Conservation (phyloP, 2,797 vertebrate species). For the Semotilus atromaculatus region DNA sequence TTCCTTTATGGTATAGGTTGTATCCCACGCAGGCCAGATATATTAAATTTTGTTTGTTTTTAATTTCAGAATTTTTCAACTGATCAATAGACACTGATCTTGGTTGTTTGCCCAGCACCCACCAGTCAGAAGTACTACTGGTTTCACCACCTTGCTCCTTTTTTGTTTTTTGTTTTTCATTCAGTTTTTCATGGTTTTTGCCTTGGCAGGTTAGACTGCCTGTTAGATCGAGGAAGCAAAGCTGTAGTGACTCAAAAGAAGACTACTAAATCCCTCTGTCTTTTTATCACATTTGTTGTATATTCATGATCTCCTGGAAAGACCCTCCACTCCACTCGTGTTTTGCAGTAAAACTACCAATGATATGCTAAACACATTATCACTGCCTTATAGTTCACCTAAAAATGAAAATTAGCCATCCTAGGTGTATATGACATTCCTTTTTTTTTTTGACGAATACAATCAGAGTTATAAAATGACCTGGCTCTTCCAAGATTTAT, state of each 20-base stretch:
- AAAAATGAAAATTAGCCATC: no score
- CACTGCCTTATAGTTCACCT: no score
- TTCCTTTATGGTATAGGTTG: neutral
- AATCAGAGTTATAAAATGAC: no score
- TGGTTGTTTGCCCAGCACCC: conserved; percentile 8
- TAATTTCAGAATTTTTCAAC: conserved; percentile 20
- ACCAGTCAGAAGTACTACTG: neutral
- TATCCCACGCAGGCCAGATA: neutral
- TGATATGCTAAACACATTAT: neutral
- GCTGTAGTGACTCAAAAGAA: neutral
- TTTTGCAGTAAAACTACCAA: neutral
- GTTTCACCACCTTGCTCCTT: neutral
- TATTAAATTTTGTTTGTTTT: conserved; percentile 23
- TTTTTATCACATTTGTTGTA: conserved; percentile 31
- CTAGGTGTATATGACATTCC: no score
- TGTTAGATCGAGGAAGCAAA: neutral
- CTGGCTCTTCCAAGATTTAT: no score
- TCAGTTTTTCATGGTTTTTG: conserved; percentile 32
- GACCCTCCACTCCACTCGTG: neutral
- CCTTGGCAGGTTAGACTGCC: neutral
- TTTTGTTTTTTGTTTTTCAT: neutral
- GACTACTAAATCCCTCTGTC: neutral
- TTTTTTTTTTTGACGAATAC: no score
- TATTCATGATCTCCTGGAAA: conserved; percentile 34
- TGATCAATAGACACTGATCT: conserved; percentile 12